A percentile compares a stretch with the other conserved stretches of the same genome.
Evolutionary conservation across 1,140 invertebrate genomes (phyloP).

Genomic region (Drosophila quadrilineata): DNA sequence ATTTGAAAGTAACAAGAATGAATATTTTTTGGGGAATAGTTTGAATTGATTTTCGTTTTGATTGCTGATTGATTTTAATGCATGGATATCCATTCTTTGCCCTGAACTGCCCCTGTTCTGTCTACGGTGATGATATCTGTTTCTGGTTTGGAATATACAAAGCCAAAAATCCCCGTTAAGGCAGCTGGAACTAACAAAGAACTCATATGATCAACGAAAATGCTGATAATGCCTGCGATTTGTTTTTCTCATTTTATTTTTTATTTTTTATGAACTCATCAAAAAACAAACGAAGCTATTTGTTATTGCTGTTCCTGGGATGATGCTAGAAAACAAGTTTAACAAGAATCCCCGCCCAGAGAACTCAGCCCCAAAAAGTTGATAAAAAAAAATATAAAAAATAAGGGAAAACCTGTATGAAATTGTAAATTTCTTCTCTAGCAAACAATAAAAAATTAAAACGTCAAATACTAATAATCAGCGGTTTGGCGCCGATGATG

Average conservation of each 20-base stretch:
- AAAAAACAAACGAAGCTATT: slow-evolving; percentile 24
- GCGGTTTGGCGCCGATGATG: not conserved
- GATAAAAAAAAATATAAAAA: not conserved
- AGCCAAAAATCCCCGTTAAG: slow-evolving; percentile 23
- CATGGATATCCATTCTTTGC: slow-evolving; percentile 13
- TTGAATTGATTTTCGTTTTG: not conserved
- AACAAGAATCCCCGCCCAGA: slow-evolving; percentile 33
- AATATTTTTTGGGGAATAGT: no score
- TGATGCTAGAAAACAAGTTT: slow-evolving; percentile 52
- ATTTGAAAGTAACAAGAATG: no score
- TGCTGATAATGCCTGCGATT: slow-evolving; percentile 2
- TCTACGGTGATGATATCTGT: not conserved
- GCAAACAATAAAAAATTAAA: not conserved
- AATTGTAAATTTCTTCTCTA: slow-evolving; percentile 41
- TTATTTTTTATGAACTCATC: slow-evolving; percentile 25
- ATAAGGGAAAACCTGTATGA: slow-evolving; percentile 40
- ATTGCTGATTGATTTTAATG: not conserved
- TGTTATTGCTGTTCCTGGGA: slow-evolving; percentile 3
- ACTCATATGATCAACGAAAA: slow-evolving; percentile 21
- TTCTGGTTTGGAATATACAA: not conserved
- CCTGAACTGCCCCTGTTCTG: not conserved
- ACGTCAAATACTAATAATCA: slow-evolving; percentile 10
- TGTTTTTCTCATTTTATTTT: not conserved
- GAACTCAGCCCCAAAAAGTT: not conserved
- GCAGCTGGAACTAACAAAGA: slow-evolving; percentile 6